phyloP scores from a whole-genome alignment of 2,888 invertebrate genomes.

The Polyommatus icarus region DNA sequence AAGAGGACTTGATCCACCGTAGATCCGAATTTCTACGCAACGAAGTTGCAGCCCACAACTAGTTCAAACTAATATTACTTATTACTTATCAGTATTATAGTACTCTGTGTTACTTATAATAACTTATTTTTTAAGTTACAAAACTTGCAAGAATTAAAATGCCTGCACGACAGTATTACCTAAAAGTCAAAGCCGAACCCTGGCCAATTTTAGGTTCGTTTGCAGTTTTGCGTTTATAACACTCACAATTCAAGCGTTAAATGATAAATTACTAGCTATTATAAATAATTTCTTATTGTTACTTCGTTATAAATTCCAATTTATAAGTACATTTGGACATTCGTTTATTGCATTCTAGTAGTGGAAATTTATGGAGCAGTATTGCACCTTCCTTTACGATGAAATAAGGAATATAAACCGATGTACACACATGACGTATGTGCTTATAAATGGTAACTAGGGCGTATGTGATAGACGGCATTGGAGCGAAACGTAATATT shows the following conservation, averaged over 20 bases:
- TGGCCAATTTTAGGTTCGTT: background rate
- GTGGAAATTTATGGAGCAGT: background rate
- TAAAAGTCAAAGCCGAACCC: background rate
- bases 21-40: too few species aligned
- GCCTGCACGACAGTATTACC: background rate
- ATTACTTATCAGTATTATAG: too few species aligned
- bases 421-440: constrained; percentile 42
- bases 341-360: background rate
- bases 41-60: too few species aligned
- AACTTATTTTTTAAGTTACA: background rate
- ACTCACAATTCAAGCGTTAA: background rate
- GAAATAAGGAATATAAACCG: constrained; percentile 19
- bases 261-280: background rate
- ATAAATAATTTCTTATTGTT: constrained; percentile 31
- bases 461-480: constrained; percentile 42
- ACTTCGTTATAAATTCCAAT: background rate
- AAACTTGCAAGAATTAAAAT: background rate
- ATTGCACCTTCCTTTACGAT: background rate
- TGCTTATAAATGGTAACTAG: constrained; percentile 38
- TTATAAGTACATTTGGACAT: background rate
- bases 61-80: background rate
- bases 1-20: too few species aligned
- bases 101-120: too few species aligned
- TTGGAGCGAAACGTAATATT: constrained; percentile 9
- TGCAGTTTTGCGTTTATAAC: background rate